Percentiles rank a stretch among this genome's conserved stretches.
Conservation (phyloP, 2,888 invertebrate species). For the Dolichomitus sp. region DNA sequence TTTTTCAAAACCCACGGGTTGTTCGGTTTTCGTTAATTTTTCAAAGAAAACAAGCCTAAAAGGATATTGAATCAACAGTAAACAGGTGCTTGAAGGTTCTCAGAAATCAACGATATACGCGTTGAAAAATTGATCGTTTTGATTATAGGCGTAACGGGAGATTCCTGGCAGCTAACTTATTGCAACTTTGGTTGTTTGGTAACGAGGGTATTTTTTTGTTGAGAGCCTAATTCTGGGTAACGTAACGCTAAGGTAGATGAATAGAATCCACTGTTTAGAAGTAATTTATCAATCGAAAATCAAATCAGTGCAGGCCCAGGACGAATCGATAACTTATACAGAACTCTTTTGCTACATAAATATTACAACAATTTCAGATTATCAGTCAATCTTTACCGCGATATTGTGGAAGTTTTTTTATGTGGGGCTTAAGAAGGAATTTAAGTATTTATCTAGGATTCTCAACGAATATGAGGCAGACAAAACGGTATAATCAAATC, state of each 20-base stretch:
- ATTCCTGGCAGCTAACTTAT: slow-evolving; percentile 34
- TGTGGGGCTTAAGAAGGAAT: slow-evolving; percentile 8
- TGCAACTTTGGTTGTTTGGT: slow-evolving; percentile 48
- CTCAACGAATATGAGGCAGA: slow-evolving; percentile 35
- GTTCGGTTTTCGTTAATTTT: slow-evolving; percentile 7
- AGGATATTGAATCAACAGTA: background rate
- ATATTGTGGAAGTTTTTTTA: slow-evolving; percentile 17
- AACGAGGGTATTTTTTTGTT: slow-evolving; percentile 53
- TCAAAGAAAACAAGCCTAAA: background rate
- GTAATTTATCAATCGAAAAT: slow-evolving; percentile 41
- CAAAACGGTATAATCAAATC: slow-evolving; percentile 60
- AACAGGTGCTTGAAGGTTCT: slow-evolving; percentile 32
- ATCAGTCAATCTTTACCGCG: background rate
- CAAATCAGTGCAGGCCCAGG: background rate
- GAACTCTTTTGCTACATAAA: slow-evolving; percentile 48
- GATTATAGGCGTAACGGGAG: background rate
- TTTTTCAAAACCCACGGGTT: slow-evolving; percentile 7
- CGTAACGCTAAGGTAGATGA: slow-evolving; percentile 21
- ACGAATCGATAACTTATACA: background rate
- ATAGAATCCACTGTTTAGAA: slow-evolving; percentile 49
- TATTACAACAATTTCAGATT: slow-evolving; percentile 3
- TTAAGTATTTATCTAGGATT: slow-evolving; percentile 8
- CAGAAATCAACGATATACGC: background rate
- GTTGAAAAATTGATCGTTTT: slow-evolving; percentile 34
- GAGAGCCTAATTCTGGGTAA: slow-evolving; percentile 21